Evolutionary conservation across 2,797 vertebrate species (phyloP), one percentile per base, ranked within the genome.

Genomic region (Spea hammondii): DNA sequence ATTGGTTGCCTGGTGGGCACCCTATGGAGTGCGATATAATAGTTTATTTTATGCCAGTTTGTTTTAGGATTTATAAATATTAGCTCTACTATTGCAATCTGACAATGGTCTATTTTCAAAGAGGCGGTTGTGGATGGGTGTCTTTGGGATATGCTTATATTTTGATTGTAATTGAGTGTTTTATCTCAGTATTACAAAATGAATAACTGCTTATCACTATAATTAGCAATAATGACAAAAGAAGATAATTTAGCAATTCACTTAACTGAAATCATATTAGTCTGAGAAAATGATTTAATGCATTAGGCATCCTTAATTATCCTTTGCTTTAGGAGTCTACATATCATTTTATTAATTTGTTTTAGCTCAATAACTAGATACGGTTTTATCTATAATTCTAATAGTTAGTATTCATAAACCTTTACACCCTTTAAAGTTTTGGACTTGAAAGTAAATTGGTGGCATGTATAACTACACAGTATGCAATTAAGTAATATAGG

Each of bases 181-280:
- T 85, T 83, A 84, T 84, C 82, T 88, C 82, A 87, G 49, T 82
- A 84, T 83, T 87, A 80, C 76, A 87, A 82, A 88, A 85, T 85
- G 5, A 87, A 85, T 84, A 86, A 82, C 32, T 85, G 46, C 64
- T 88, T 13, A 72, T 76, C 79, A 83, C 46, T 65, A 48, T 83
- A 87, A 89, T 84, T 88, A 78, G 59, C 65, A 88, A 81, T 83
- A 87, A 86, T 88, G 83, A 84, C 75, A 88, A 88, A 89, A 85
- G 13, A 17, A 83, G 6, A 80, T 79, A 84, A 85, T 88, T 86
- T 85, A 85, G 83, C 74, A 54, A 0, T 50, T 86, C 49, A 72
- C 65, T 2, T 50, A 76, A 84, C 82, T 74, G 72, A 77, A 81
- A 72, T 72, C 55, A 11, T 86, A 77, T 86, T 87, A 85, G 74